phyloP scores from a whole-genome alignment of 2,113 vertebrate genomes.

The Pogona vitticeps region DNA sequence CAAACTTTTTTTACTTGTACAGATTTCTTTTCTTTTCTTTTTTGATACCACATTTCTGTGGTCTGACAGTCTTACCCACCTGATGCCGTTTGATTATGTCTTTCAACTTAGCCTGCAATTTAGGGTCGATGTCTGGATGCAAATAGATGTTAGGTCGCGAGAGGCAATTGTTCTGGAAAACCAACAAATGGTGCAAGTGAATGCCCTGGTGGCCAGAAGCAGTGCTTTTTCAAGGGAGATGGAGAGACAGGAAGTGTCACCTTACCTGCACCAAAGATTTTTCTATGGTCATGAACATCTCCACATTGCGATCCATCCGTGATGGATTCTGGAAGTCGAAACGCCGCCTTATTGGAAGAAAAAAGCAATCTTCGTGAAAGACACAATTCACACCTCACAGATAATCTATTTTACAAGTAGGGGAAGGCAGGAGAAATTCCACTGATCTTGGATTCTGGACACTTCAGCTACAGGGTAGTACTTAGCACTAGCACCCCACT shows the following conservation, averaged over 20 bases:
- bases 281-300: constrained; percentile 99
- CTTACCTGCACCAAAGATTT: constrained; percentile 93
- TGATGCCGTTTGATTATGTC: constrained; percentile 97
- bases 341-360: constrained; percentile 89
- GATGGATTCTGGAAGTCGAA: constrained; percentile 99
- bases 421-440: background rate
- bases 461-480: background rate
- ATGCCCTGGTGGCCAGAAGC: accelerated
- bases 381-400: constrained; percentile 42
- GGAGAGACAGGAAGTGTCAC: background rate
- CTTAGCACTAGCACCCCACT: background rate
- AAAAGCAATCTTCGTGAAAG: constrained; percentile 76
- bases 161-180: constrained; percentile 90
- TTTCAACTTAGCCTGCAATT: constrained; percentile 92
- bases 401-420: constrained; percentile 17
- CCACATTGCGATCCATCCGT: constrained; percentile 96
- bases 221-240: background rate
- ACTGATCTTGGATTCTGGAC: background rate
- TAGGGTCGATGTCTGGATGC: constrained; percentile 92
- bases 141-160: constrained; percentile 94
- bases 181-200: constrained; percentile 12
- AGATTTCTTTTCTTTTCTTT: background rate
- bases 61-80: constrained; percentile 70
- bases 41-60: background rate
- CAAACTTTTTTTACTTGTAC: background rate